Evolutionary conservation across 2,888 invertebrate genomes (phyloP).

Genomic region (Conchocele bisecta): DNA sequence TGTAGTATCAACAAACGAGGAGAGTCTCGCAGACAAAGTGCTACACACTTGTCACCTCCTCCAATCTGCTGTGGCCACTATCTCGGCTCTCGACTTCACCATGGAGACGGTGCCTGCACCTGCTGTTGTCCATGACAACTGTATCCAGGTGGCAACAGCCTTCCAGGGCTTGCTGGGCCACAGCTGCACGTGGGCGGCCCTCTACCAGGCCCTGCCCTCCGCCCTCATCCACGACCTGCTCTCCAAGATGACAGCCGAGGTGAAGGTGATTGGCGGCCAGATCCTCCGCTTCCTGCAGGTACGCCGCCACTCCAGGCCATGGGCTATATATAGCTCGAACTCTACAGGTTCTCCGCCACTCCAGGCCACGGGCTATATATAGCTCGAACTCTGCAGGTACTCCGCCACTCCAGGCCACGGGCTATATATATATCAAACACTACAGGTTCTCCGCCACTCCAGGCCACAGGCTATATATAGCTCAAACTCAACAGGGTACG

Average conservation of each 20-base stretch:
- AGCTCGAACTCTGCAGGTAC: too few species aligned
- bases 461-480: too few species aligned
- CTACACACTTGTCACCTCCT: slow-evolving; percentile 52
- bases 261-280: slow-evolving; percentile 70
- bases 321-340: too few species aligned
- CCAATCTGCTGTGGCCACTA: slow-evolving; percentile 26
- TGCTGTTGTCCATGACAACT: slow-evolving; percentile 21
- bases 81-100: slow-evolving; percentile 14
- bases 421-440: too few species aligned
- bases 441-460: too few species aligned
- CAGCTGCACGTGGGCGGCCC: slow-evolving; percentile 69
- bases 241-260: slow-evolving; percentile 62
- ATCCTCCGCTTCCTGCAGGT: slow-evolving; percentile 77
- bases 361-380: too few species aligned
- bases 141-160: slow-evolving; percentile 55
- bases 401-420: too few species aligned
- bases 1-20: slow-evolving; percentile 60
- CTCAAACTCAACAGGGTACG: too few species aligned
- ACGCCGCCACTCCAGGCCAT: too few species aligned
- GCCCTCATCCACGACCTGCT: slow-evolving; percentile 72
- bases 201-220: slow-evolving; percentile 66
- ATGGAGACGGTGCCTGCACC: slow-evolving; percentile 44
- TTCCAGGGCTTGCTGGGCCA: slow-evolving; percentile 66
- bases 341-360: too few species aligned
- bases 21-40: slow-evolving; percentile 75